A percentile compares a stretch with the other conserved stretches of the same genome.
phyloP scores from a whole-genome alignment of 2,888 invertebrate genomes.

The Dolichopus griseipennis region DNA sequence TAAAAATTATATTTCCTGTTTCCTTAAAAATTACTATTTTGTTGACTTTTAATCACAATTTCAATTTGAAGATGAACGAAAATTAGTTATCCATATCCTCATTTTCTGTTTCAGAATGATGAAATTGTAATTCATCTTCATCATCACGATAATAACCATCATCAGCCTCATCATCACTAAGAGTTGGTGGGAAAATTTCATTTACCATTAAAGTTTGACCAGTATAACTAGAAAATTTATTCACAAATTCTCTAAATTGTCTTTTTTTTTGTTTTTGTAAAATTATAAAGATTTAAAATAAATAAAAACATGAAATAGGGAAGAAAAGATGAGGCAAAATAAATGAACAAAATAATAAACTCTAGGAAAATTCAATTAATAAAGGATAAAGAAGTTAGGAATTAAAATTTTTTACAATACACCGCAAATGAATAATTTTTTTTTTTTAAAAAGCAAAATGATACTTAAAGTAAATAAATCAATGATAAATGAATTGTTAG shows the following conservation, averaged over 20 bases:
- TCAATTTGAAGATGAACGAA: too few species aligned
- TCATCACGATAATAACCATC: conserved; percentile 21
- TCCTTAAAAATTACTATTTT: background rate
- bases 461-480: too few species aligned
- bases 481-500: too few species aligned
- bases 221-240: conserved; percentile 69
- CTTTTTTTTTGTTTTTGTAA: conserved; percentile 11
- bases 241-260: background rate
- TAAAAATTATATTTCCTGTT: background rate
- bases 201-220: conserved; percentile 88
- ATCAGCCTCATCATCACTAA: conserved; percentile 30
- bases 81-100: conserved; percentile 6
- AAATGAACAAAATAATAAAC: too few species aligned
- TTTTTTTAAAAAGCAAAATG: too few species aligned
- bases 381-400: too few species aligned
- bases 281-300: conserved; percentile 4
- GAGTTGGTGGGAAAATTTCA: conserved; percentile 75
- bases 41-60: background rate
- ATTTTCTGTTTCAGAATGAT: conserved; percentile 26
- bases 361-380: too few species aligned
- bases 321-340: too few species aligned
- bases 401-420: too few species aligned
- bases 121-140: conserved; percentile 38
- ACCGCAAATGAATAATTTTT: too few species aligned
- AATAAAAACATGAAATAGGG: background rate